These are phyloP conservation scores for Rhinichthys klamathensis DNA, from an alignment of 2,113 vertebrate species.

Conservation along the genomic window DNA sequence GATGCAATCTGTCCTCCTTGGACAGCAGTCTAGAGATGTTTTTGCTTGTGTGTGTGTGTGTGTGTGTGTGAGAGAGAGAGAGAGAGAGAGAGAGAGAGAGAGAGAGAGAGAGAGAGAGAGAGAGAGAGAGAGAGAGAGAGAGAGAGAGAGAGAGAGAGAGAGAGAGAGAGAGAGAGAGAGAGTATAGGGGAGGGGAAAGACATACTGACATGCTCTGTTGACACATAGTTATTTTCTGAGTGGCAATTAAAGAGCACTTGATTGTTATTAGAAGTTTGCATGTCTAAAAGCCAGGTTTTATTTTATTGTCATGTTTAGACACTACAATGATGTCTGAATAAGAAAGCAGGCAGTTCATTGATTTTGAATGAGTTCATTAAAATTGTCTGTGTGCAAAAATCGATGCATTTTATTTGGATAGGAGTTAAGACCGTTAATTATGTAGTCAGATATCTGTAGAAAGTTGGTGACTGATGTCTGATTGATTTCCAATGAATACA, in stretches of 20 bases:
- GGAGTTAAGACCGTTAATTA: not conserved
- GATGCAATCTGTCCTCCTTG: conserved; percentile 62
- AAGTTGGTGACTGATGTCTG: no score
- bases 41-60: conserved; percentile 30
- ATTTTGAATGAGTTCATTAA: not conserved
- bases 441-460: no score
- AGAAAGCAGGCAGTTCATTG: not conserved
- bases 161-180: not conserved
- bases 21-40: conserved; percentile 39
- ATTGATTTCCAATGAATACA: not conserved
- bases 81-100: no score
- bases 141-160: no score
- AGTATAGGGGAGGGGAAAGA: not conserved
- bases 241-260: not conserved
- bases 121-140: not conserved
- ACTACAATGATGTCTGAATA: no score
- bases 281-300: not conserved
- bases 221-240: not conserved
- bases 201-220: not conserved
- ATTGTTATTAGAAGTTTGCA: conserved; percentile 2
- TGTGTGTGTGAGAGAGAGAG: no score
- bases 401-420: no score
- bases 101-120: no score
- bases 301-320: not conserved
- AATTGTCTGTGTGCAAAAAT: not conserved